These are phyloP conservation scores for Aythya baeri DNA, from an alignment of 2,113 vertebrate species.

Conservation along the genomic window DNA sequence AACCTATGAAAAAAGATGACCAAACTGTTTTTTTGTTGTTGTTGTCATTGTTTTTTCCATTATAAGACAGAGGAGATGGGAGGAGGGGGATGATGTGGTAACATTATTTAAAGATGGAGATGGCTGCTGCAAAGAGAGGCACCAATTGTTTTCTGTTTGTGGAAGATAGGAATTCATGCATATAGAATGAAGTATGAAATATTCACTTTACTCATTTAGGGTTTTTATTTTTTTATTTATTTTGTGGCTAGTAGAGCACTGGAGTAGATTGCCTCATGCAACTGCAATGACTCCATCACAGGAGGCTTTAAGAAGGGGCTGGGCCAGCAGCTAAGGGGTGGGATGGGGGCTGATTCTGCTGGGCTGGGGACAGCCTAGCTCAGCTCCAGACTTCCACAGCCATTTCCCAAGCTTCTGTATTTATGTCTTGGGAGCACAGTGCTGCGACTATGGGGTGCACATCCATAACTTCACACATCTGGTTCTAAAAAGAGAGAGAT, in stretches of 20 bases:
- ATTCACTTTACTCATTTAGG: neutral
- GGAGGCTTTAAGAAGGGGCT: neutral
- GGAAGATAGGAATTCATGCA: neutral
- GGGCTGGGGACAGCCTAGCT: neutral
- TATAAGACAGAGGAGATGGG: neutral
- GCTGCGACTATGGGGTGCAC: neutral
- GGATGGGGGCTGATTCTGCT: neutral
- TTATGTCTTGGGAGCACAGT: neutral
- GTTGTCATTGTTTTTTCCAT: no score
- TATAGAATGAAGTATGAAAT: neutral
- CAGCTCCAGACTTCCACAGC: neutral
- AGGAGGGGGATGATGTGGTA: neutral
- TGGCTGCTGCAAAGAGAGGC: neutral
- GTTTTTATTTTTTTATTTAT: neutral
- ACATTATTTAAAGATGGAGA: neutral
- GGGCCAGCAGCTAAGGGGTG: accelerated
- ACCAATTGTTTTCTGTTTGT: neutral
- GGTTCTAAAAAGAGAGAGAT: neutral
- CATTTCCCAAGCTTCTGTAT: neutral
- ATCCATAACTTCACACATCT: neutral
- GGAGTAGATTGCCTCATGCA: neutral
- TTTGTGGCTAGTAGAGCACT: neutral
- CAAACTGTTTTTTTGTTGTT: neutral
- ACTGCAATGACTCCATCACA: accelerated
- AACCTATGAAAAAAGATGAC: neutral